These are phyloP conservation scores for Drosophila azteca DNA, from an alignment of 1,140 invertebrate genomes.

Conservation along the genomic window DNA sequence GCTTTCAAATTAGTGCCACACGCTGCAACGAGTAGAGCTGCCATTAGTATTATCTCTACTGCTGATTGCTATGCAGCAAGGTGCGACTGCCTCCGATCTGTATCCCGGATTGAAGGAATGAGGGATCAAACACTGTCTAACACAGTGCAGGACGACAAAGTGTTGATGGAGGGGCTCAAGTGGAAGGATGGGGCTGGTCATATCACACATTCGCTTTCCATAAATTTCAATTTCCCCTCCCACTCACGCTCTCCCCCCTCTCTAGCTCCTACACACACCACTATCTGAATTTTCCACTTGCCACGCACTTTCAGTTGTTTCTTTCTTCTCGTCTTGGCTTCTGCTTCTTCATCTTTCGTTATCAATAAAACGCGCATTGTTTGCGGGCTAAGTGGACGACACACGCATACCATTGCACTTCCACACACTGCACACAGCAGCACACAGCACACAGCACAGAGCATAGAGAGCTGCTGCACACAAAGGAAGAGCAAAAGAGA, in stretches of 20 bases:
- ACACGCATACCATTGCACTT: slow-evolving; percentile 7
- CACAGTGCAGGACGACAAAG: neutral
- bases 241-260: neutral
- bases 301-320: slow-evolving; percentile 71
- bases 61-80: neutral
- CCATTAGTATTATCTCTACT: neutral
- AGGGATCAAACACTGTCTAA: too few relatives aligned
- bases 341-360: slow-evolving; percentile 34
- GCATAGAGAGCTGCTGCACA: slow-evolving; percentile 4
- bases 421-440: slow-evolving; percentile 32
- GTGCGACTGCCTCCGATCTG: slow-evolving; percentile 16
- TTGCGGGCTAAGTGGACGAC: slow-evolving; percentile 63
- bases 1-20: neutral
- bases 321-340: neutral
- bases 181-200: too few relatives aligned
- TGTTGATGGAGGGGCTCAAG: neutral
- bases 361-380: slow-evolving; percentile 69
- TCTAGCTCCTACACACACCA: slow-evolving; percentile 12
- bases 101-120: neutral
- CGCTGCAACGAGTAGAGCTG: slow-evolving; percentile 29
- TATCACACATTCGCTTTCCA: too few relatives aligned
- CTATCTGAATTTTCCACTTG: slow-evolving; percentile 18
- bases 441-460: slow-evolving; percentile 30
- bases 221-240: too few relatives aligned
- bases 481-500: slow-evolving; percentile 47